Base-by-base conservation (phyloP, 1,140 invertebrate genomes). In the Sitophilus oryzae region DNA sequence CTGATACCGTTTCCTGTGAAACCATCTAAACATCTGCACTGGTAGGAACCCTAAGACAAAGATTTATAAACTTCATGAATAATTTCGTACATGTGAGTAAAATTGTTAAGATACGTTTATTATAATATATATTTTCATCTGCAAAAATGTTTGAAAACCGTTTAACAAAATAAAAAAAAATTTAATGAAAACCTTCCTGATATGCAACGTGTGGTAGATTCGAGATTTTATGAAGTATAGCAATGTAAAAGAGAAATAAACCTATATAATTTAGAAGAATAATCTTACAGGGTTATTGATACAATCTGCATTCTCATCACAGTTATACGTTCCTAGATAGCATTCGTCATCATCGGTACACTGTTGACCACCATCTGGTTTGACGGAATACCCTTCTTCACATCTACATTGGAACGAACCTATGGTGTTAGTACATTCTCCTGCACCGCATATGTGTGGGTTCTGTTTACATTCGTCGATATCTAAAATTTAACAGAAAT, bases 321-420 rank as follows among this genome's bases (percentile, higher is more conserved):
- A 93, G 49, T 82, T 82, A 65, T 85, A 84, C 6, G 81, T 83
- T 22, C 84, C 85, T n/a, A 87, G 68, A 54, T 82, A 78, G 72
- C 91, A 94, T 67, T 93, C 91, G 70, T 94, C 87, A 56, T 91
- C 88, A 69, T 93, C 91, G 11, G 82, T 82, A 61, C 87, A 91
- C 10, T 79, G 78, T 0, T 82, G 78, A 0, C 83, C 84, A 14
- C 77, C 75, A 43, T 85, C 83, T 1, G 82, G 82, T 71, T 89
- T 88, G 9, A 88, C 85, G n/a, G 86, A 89, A 71, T 88, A 91
- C 5, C 89, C 89, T 60, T 86, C 82, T 55, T 89, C 80, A 67
- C 89, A 92, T 44, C 78, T 72, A 68, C 91, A 93, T 19, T 81
- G 76, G 72, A 85, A 91, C 10, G 84, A 83, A 0, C 90, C 90